A percentile compares a stretch with the other conserved stretches of the same genome.
phyloP scores from a whole-genome alignment of 2,888 invertebrate genomes.

The Athripsodes cinereus region DNA sequence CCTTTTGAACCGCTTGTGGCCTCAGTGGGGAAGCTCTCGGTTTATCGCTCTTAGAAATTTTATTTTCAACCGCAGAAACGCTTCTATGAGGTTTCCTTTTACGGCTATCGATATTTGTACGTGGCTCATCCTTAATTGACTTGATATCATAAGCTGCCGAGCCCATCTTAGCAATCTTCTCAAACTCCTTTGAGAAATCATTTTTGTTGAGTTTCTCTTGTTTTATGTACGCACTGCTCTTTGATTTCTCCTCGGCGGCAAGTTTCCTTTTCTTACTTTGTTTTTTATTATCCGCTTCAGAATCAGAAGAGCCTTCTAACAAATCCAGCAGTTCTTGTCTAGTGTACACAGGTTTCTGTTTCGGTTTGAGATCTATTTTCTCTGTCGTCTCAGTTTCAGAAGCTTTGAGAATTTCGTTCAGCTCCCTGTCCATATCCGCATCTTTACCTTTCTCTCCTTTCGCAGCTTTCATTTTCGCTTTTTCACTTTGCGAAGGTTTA shows the following conservation, averaged over 20 bases:
- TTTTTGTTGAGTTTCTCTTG: background rate
- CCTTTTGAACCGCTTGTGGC: background rate
- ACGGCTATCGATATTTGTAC: background rate
- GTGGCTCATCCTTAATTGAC: background rate
- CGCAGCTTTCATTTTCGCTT: background rate
- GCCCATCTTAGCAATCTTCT: background rate
- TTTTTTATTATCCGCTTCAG: slow-evolving; percentile 3
- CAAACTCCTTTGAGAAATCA: background rate
- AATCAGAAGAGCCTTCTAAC: slow-evolving; percentile 17
- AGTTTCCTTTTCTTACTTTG: background rate
- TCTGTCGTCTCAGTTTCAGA: background rate
- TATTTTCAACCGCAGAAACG: background rate
- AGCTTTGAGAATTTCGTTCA: background rate
- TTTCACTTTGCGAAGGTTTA: background rate
- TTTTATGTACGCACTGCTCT: background rate
- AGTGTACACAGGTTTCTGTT: slow-evolving; percentile 21
- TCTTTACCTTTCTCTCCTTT: background rate
- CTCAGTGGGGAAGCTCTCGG: too few relatives aligned
- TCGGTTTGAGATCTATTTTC: background rate
- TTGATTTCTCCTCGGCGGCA: background rate
- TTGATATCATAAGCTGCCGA: background rate
- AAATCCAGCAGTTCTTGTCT: slow-evolving; percentile 20
- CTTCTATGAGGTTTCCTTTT: too few relatives aligned
- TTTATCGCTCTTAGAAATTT: background rate
- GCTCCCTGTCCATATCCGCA: background rate